Conservation (phyloP, 2,797 vertebrate genomes). For the Mico argentatus region DNA sequence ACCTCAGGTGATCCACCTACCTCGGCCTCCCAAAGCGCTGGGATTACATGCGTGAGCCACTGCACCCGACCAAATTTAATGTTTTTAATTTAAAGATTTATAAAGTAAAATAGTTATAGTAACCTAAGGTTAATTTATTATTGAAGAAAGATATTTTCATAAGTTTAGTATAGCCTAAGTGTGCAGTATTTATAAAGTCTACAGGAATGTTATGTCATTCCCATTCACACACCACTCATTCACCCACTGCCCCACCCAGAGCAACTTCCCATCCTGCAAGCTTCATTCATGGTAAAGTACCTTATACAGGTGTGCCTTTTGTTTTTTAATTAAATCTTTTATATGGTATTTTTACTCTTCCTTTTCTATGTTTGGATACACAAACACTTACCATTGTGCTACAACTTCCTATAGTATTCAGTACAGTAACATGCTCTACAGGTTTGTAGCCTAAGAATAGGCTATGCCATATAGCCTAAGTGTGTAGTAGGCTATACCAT, state of each 20-base stretch:
- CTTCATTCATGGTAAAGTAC: not conserved
- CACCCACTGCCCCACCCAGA: not conserved
- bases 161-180: not conserved
- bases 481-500: not conserved
- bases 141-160: not conserved
- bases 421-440: not conserved
- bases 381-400: not conserved
- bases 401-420: not conserved
- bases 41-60: too few relatives aligned
- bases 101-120: not conserved
- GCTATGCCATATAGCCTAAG: not conserved
- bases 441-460: not conserved
- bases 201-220: not conserved
- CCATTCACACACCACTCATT: not conserved
- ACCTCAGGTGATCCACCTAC: too few relatives aligned
- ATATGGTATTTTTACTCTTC: not conserved
- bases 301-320: not conserved
- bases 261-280: not conserved
- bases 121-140: not conserved
- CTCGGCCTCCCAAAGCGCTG: too few relatives aligned
- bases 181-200: not conserved
- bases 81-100: not conserved
- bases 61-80: fast-evolving
- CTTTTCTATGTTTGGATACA: not conserved
- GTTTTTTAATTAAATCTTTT: fast-evolving